Evolutionary conservation across 2,113 vertebrate species (phyloP), one percentile per base, ranked within the genome.

Genomic region (Calidris pugnax): DNA sequence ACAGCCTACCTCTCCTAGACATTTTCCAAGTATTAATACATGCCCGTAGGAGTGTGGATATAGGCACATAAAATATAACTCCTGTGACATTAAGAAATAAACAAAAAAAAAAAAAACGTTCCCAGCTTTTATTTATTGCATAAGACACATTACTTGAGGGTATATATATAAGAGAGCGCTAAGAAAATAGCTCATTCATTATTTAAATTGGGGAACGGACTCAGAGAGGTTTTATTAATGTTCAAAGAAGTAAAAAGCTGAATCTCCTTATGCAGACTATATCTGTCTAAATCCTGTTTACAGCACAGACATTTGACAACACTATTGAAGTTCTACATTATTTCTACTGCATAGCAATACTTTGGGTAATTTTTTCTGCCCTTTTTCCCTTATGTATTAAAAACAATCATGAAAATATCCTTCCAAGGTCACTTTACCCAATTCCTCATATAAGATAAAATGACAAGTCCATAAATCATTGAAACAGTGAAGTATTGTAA

Each of bases 221-320:
- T 92, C 77, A 22, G 76, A 93, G 48, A 82, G 68, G 37, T 85
- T 91, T 94, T 95, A 96, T 94, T 95, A 95, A 88, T 88, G 80
- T 74, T 90, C 92, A 81, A 85, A 92, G 82, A 35, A 93, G 59
- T 74, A 77, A 93, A 94, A 89, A 85, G 39, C 28, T 80, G 37
- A 94, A 90, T 78, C 33, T 87, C 72, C 87, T 95, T 89, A 79
- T 27, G 63, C 62, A 85, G 71, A 76, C 45, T 62, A 0, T 64
- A 95, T 95, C 91, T 92, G 53, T 87, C 89, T 95, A 95, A 95
- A 89, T 95, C 66, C 81, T 95, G 74, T 92, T 96, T 89, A 95
- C 77, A 87, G 71, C 81, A 89, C 12, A 69, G 57, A 73, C 37
- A 75, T 76, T 82, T 93, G 86, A 96, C 89, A 97, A 92, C 39